Percentiles rank a stretch among this genome's conserved stretches.
phyloP scores from a whole-genome alignment of 2,113 vertebrate genomes.

The Brachyistius frenatus region DNA sequence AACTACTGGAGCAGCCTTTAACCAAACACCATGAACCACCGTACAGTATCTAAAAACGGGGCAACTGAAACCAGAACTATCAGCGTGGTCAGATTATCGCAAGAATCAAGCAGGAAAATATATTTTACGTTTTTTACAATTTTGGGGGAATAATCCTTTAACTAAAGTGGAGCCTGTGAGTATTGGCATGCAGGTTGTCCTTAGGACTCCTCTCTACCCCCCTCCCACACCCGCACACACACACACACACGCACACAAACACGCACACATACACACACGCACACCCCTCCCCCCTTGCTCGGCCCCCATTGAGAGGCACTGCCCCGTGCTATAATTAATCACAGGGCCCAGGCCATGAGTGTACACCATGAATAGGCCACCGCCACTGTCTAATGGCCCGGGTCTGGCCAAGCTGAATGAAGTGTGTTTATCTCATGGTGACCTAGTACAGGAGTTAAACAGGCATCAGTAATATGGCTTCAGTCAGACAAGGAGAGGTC shows the following conservation, averaged over 20 bases:
- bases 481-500: conserved; percentile 57
- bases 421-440: conserved; percentile 85
- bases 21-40: too few species aligned
- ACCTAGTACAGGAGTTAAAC: conserved; percentile 85
- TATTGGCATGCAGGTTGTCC: conserved; percentile 32
- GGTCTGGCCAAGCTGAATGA: conserved; percentile 79
- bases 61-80: background rate
- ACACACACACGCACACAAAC: too few species aligned
- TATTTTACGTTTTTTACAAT: background rate
- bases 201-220: conserved; percentile 25
- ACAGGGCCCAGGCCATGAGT: conserved; percentile 70
- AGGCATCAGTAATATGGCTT: conserved; percentile 79
- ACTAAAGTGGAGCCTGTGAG: conserved; percentile 7
- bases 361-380: conserved; percentile 70
- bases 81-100: background rate
- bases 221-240: background rate
- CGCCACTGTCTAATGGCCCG: conserved; percentile 73
- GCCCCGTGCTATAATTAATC: conserved; percentile 82
- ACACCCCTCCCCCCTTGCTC: background rate
- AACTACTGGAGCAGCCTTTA: too few species aligned
- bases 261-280: too few species aligned
- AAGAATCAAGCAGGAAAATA: background rate
- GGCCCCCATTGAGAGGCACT: conserved; percentile 72
- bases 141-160: conserved; percentile 23
- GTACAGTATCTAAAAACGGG: background rate